Conservation (phyloP, 1,140 invertebrate species). For the Pseudomyrmex cubaensis region DNA sequence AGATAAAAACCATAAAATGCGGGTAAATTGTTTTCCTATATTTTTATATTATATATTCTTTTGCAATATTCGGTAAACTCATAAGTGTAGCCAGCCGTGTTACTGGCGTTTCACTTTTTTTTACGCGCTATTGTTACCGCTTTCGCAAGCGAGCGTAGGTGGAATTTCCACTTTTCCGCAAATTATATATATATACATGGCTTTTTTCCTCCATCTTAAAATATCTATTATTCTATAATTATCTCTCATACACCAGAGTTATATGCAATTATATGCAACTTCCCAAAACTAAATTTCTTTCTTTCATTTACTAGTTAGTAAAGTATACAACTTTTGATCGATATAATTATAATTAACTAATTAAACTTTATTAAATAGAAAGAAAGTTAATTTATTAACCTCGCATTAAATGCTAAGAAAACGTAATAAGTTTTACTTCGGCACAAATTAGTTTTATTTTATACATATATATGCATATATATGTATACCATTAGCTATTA, state of each 20-base stretch:
- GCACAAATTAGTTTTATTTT: too few relatives aligned
- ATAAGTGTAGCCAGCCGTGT: conserved; percentile 44
- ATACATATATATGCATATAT: too few relatives aligned
- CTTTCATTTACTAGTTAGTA: too few relatives aligned
- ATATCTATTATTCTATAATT: neutral
- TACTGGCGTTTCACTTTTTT: conserved; percentile 65
- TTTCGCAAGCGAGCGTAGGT: conserved; percentile 12
- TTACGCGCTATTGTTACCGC: conserved; percentile 20
- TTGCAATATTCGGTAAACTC: conserved; percentile 23
- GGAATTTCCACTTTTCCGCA: conserved; percentile 33
- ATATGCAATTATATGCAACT: too few relatives aligned
- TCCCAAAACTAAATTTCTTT: too few relatives aligned
- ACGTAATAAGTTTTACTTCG: neutral
- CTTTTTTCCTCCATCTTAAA: neutral
- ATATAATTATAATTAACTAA: neutral
- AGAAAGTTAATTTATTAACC: neutral
- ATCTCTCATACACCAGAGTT: neutral
- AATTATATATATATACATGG: neutral
- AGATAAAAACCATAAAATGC: neutral
- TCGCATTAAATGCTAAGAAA: neutral
- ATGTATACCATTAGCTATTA: too few relatives aligned
- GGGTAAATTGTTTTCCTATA: conserved; percentile 45
- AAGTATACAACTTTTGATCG: too few relatives aligned
- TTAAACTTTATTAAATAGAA: neutral
- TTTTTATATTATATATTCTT: neutral